Base-by-base conservation (phyloP, 2,797 vertebrate genomes). In the Menidia menidia region DNA sequence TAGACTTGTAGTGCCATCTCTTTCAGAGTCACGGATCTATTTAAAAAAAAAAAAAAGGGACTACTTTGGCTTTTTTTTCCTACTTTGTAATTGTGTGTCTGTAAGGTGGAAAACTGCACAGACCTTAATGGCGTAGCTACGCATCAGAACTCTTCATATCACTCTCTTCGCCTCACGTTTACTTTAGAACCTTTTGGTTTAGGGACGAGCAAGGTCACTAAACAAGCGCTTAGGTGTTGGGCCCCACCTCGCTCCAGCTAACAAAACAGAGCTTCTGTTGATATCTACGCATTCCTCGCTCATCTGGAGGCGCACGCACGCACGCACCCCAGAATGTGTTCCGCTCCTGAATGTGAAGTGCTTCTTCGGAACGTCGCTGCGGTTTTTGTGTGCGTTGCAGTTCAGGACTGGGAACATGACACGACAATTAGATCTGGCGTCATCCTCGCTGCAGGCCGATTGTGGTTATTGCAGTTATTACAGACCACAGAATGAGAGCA, bases 181-280 rank as follows among this genome's bases (percentile, higher is more conserved):
- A 31, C 48, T 56, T 79, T 73, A 61, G 47, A 58, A 54, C 60
- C 58, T 12, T 68, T 71, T 74, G 61, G 71, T 77, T 77, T 81
- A 81, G 25, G 52, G 74, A 75, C 32, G 35, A 68, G 65, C 33
- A 80, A 75, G 81, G 75, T 80, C 83, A 78, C 88, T 80, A 92
- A 91, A 88, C 77, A 86, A 83, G 73, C 62, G 32, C 71, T 81
- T 76, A 91, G 86, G 83, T 84, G 85, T 87, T 77, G 82, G 57
- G 80, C 84, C 71, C 73, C 88, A 73, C 89, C 88, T 90, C 69
- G 5, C 65, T 70, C 68, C 87, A 90, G 88, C 89, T 90, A 87
- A 85, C 76, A 88, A 85, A 90, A 89, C 85, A 88, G 69, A 66
- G 72, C 87, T 87, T 83, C 82, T 78, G 80, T 83, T 85, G 85